Evolutionary conservation across 1,140 invertebrate species (phyloP).

Genomic region (Solenopsis invicta): DNA sequence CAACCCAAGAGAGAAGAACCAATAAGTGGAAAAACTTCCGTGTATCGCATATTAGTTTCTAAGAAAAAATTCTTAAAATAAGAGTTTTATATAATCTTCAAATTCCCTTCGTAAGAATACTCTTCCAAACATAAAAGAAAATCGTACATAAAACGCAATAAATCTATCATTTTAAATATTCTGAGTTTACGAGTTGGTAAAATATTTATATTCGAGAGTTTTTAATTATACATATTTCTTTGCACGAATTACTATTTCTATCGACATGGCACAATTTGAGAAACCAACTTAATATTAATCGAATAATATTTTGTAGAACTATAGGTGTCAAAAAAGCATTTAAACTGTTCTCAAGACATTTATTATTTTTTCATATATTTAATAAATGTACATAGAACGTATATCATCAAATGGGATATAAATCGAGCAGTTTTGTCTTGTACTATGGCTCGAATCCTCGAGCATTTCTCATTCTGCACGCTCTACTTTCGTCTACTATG

Average conservation of each 20-base stretch:
- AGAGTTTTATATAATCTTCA: background rate
- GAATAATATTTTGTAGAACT: background rate
- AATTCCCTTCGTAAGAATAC: background rate
- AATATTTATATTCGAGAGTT: background rate
- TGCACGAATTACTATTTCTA: background rate
- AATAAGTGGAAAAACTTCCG: background rate
- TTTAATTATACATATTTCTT: background rate
- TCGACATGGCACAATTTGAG: background rate
- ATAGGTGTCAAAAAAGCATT: slow-evolving; percentile 7
- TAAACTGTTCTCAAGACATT: slow-evolving; percentile 65
- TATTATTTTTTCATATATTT: slow-evolving; percentile 74
- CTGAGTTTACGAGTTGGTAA: background rate
- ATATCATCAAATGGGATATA: slow-evolving; percentile 74
- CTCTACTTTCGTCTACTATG: slow-evolving; percentile 63
- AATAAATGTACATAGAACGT: slow-evolving; percentile 74
- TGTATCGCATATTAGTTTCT: background rate
- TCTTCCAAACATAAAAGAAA: background rate
- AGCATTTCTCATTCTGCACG: slow-evolving; percentile 49
- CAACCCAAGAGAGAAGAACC: background rate
- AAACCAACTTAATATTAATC: background rate
- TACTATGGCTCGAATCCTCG: slow-evolving; percentile 68
- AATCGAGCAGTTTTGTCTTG: slow-evolving; percentile 71
- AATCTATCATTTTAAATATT: background rate
- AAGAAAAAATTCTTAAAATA: background rate
- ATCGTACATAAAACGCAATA: background rate